A percentile compares a stretch with the other conserved stretches of the same genome.
Evolutionary conservation across 2,797 vertebrate species (phyloP).

Genomic region (Micrastur ruficollis): DNA sequence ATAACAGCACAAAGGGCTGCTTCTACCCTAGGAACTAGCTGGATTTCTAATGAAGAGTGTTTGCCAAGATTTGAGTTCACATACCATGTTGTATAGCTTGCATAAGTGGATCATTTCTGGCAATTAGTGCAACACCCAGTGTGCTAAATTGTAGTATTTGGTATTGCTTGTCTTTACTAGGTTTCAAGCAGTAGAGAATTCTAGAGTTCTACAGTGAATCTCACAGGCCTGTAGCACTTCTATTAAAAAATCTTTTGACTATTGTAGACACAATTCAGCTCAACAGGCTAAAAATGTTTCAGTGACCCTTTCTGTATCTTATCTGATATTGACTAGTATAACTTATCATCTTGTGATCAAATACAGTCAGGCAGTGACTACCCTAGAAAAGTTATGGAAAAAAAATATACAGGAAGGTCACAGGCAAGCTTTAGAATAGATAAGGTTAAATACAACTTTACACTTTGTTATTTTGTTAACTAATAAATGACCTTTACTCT

Average conservation of each 20-base stretch:
- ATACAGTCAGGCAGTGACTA: not conserved
- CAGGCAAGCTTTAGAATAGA: not conserved
- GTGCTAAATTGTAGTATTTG: not conserved
- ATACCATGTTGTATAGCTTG: not conserved
- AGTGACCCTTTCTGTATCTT: not conserved
- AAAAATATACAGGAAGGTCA: not conserved
- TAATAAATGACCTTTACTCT: not conserved
- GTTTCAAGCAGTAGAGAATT: not conserved
- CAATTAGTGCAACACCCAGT: not conserved
- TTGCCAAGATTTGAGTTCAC: not conserved
- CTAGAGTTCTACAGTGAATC: not conserved
- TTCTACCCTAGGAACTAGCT: not conserved
- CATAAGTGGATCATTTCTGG: not conserved
- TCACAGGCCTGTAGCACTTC: not conserved
- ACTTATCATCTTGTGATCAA: not conserved
- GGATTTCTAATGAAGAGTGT: not conserved
- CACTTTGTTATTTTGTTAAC: not conserved
- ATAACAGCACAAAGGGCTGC: not conserved
- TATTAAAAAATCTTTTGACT: not conserved
- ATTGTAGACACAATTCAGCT: not conserved
- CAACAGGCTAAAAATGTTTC: not conserved
- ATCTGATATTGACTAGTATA: not conserved
- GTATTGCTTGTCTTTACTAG: not conserved
- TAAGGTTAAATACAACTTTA: not conserved
- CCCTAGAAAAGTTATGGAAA: not conserved